Evolutionary conservation across 2,888 invertebrate genomes (phyloP).

Genomic region (Eulithis prunata): DNA sequence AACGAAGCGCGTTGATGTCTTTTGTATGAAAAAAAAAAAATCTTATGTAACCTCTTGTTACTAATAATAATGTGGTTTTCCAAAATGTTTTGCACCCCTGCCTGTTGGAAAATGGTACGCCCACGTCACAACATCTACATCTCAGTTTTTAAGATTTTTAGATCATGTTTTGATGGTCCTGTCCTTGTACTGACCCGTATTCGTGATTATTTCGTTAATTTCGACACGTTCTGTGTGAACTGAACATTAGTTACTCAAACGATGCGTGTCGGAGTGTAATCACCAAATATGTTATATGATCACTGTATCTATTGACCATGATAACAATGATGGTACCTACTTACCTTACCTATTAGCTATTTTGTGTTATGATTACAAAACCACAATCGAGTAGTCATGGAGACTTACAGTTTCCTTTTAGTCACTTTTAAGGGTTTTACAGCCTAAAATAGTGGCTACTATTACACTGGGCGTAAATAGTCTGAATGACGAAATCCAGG

Average conservation of each 20-base stretch:
- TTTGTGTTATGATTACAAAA: too few relatives aligned
- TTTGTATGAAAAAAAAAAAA: not conserved
- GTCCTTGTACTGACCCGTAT: conserved; percentile 13
- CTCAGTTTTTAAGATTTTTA: not conserved
- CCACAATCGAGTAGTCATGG: not conserved
- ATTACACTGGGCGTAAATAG: not conserved
- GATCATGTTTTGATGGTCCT: not conserved
- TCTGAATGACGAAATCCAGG: not conserved
- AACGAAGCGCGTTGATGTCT: conserved; percentile 26
- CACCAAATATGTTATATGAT: conserved; percentile 20
- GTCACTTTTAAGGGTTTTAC: not conserved
- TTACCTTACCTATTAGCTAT: not conserved
- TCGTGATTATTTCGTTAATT: conserved; percentile 21
- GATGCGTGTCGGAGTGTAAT: conserved; percentile 21
- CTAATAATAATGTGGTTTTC: too few relatives aligned
- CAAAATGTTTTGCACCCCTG: too few relatives aligned
- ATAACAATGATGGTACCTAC: not conserved
- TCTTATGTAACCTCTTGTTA: too few relatives aligned
- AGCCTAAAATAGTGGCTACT: too few relatives aligned
- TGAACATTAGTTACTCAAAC: conserved; percentile 20
- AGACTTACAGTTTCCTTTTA: not conserved
- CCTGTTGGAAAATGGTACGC: too few relatives aligned
- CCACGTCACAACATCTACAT: not conserved
- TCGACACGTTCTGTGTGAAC: conserved; percentile 24
- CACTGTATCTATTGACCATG: conserved; percentile 18